A percentile compares a stretch with the other conserved stretches of the same genome.
Evolutionary conservation across 2,888 invertebrate genomes (phyloP).

Genomic region (Unio delphinus): DNA sequence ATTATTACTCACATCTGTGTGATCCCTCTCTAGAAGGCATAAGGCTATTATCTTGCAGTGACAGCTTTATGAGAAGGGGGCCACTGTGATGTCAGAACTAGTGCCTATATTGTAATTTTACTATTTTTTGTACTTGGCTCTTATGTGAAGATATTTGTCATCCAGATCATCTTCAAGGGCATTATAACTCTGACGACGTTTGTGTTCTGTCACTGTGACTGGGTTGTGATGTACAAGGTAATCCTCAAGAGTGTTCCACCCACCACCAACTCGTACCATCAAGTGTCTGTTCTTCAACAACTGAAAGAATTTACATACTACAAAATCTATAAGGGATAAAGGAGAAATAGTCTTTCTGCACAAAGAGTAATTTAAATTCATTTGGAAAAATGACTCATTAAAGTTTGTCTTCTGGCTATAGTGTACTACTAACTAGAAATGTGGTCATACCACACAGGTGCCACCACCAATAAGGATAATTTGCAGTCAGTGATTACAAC

Average conservation of each 20-base stretch:
- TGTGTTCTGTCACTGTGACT: slow-evolving; percentile 75
- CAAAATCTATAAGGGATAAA: neutral
- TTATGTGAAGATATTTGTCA: slow-evolving; percentile 52
- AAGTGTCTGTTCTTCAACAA: slow-evolving; percentile 82
- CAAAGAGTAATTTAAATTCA: neutral
- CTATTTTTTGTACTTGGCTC: slow-evolving; percentile 45
- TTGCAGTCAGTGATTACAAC: too few species aligned
- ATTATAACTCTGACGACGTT: slow-evolving; percentile 32
- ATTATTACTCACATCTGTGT: too few species aligned
- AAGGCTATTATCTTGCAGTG: too few species aligned
- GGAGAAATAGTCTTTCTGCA: neutral
- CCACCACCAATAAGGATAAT: too few species aligned
- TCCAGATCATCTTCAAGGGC: slow-evolving; percentile 32
- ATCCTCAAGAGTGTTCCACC: slow-evolving; percentile 66
- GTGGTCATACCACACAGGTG: too few species aligned
- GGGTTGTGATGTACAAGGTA: slow-evolving; percentile 84
- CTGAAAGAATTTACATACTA: slow-evolving; percentile 74
- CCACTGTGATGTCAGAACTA: too few species aligned
- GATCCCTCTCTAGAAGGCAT: too few species aligned
- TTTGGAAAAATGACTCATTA: neutral
- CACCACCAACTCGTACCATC: slow-evolving; percentile 67
- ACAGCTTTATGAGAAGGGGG: too few species aligned
- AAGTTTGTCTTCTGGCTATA: too few species aligned
- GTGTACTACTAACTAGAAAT: too few species aligned
- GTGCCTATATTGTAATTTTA: too few species aligned